These are phyloP conservation scores for Erynnis tages DNA, from an alignment of 2,888 invertebrate genomes.

Conservation along the genomic window DNA sequence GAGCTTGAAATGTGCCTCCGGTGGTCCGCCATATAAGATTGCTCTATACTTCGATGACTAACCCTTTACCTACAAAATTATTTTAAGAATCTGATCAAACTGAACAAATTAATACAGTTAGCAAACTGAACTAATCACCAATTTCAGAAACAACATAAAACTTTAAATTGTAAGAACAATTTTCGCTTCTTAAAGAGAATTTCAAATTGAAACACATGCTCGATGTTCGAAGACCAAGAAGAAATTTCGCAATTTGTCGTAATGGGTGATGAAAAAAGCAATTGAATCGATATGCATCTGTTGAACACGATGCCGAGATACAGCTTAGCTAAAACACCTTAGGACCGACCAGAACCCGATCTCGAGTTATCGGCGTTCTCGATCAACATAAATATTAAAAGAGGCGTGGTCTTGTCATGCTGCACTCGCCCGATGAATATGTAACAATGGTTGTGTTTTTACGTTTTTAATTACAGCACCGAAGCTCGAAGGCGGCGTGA, in stretches of 20 bases:
- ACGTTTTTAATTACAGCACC: constrained; percentile 31
- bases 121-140: too few relatives aligned
- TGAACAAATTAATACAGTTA: too few relatives aligned
- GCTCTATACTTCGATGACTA: background rate
- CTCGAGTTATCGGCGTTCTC: constrained; percentile 48
- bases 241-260: constrained; percentile 2
- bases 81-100: too few relatives aligned
- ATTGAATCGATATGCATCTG: constrained; percentile 10
- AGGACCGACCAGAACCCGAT: constrained; percentile 27
- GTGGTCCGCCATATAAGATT: constrained; percentile 30
- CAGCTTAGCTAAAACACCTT: constrained; percentile 18
- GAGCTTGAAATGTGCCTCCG: constrained; percentile 46
- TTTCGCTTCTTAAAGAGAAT: too few relatives aligned
- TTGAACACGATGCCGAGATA: constrained; percentile 10
- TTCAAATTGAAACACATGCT: too few relatives aligned
- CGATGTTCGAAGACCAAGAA: background rate
- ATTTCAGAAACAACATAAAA: too few relatives aligned
- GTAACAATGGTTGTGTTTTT: constrained; percentile 43
- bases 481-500: constrained; percentile 16
- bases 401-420: constrained; percentile 63
- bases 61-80: background rate
- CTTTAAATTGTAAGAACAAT: too few relatives aligned
- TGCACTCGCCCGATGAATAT: constrained; percentile 57
- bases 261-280: constrained; percentile 7
- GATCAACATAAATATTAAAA: constrained; percentile 70